These are phyloP conservation scores for Callospermophilus lateralis DNA, from an alignment of 2,113 vertebrate species.

Conservation along the genomic window DNA sequence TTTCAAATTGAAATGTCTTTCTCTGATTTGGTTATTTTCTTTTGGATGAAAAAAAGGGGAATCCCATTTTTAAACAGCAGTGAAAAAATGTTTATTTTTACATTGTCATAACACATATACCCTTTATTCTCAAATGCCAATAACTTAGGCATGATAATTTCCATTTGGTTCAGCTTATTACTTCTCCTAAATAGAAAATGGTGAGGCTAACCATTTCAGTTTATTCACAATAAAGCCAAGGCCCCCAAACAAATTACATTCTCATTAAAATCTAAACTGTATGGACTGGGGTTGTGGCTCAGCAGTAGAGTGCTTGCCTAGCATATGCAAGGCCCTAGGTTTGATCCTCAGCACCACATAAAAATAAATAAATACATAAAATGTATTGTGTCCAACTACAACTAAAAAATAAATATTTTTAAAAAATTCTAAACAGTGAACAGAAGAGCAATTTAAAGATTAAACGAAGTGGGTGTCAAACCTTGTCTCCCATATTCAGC, in stretches of 20 bases:
- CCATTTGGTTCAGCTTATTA: neutral
- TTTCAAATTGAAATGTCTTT: conserved; percentile 53
- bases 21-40: neutral
- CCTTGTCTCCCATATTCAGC: neutral
- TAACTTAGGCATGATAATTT: conserved; percentile 57
- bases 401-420: no score
- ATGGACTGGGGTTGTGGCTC: no score
- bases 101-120: conserved; percentile 22
- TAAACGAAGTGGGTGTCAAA: conserved; percentile 42
- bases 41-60: neutral
- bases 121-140: neutral
- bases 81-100: neutral
- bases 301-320: no score
- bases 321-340: no score
- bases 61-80: neutral
- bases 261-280: conserved; percentile 62
- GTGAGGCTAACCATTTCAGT: neutral
- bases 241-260: conserved; percentile 9
- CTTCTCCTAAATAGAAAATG: conserved; percentile 3
- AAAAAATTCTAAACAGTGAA: conserved; percentile 52
- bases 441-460: conserved; percentile 46
- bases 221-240: conserved; percentile 23
- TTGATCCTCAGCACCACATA: no score
- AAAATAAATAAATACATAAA: no score
- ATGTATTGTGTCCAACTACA: no score